A percentile compares a stretch with the other conserved stretches of the same genome.
Evolutionary conservation across 2,113 vertebrate genomes (phyloP).

Genomic region (Protobothrops flavoviridis): DNA sequence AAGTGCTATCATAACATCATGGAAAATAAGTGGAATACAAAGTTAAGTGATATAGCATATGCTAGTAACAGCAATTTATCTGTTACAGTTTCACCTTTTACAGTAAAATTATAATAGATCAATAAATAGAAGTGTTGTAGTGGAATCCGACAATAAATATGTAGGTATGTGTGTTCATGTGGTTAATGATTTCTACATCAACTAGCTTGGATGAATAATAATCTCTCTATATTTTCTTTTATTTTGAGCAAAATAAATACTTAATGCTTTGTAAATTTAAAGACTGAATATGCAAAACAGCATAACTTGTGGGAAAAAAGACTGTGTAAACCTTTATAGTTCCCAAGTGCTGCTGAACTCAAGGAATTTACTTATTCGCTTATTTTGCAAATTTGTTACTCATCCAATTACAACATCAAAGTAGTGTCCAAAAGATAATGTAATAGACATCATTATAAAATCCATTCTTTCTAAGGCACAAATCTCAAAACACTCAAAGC

Average conservation of each 20-base stretch:
- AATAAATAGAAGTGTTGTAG: neutral
- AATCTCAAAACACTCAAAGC: neutral
- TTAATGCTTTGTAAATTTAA: neutral
- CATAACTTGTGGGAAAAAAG: neutral
- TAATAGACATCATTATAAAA: neutral
- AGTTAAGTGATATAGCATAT: neutral
- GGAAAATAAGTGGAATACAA: neutral
- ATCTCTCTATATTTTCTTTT: neutral
- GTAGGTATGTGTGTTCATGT: neutral
- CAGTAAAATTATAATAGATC: neutral
- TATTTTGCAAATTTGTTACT: neutral
- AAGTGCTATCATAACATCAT: neutral
- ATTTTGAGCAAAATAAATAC: neutral
- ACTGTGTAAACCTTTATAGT: neutral
- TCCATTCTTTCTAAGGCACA: neutral
- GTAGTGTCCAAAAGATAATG: neutral
- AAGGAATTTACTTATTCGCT: neutral
- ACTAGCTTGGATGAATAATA: neutral
- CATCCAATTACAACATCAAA: neutral
- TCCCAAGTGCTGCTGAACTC: neutral
- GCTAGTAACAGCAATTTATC: neutral
- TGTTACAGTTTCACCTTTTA: neutral
- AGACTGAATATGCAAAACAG: neutral
- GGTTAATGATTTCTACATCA: neutral
- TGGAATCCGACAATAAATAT: slow-evolving; percentile 6